Conservation (phyloP, 2,888 invertebrate genomes). For the Stegana nigrithorax region DNA sequence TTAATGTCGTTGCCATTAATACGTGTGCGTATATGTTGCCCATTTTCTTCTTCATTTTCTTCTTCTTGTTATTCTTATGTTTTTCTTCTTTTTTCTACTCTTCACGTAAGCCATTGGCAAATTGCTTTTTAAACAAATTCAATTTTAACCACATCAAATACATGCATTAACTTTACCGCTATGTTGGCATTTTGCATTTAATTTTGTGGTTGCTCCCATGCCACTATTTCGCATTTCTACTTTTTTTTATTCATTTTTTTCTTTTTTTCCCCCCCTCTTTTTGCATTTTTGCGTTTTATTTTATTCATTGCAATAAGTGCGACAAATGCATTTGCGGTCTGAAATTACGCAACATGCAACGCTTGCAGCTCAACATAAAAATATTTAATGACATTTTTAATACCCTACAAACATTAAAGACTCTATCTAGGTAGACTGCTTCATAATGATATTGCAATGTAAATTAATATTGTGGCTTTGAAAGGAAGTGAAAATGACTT, state of each 20-base stretch:
- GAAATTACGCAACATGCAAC: slow-evolving; percentile 11
- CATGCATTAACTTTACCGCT: slow-evolving; percentile 2
- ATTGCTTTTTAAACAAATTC: neutral
- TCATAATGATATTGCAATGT: too few species aligned
- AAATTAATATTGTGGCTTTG: too few species aligned
- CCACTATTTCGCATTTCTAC: too few species aligned
- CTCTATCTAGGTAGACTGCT: neutral
- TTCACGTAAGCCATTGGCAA: too few species aligned
- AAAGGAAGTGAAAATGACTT: too few species aligned
- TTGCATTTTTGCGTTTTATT: neutral
- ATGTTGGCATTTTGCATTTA: slow-evolving; percentile 10
- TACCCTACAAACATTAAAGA: neutral
- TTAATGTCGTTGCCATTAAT: too few species aligned
- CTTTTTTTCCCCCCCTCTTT: too few species aligned
- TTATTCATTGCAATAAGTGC: slow-evolving; percentile 1
- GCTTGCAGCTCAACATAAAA: neutral
- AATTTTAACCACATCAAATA: neutral
- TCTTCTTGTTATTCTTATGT: too few species aligned
- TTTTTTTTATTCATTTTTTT: too few species aligned
- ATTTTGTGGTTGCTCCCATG: slow-evolving; percentile 7
- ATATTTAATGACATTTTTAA: neutral
- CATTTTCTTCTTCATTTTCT: too few species aligned
- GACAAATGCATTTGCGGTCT: slow-evolving; percentile 1
- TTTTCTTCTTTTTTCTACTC: too few species aligned
- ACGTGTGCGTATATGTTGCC: too few species aligned